Percentiles rank a stretch among this genome's conserved stretches.
These are phyloP conservation scores for Choloepus didactylus DNA, from an alignment of 2,797 vertebrate species.

Conservation along the genomic window DNA sequence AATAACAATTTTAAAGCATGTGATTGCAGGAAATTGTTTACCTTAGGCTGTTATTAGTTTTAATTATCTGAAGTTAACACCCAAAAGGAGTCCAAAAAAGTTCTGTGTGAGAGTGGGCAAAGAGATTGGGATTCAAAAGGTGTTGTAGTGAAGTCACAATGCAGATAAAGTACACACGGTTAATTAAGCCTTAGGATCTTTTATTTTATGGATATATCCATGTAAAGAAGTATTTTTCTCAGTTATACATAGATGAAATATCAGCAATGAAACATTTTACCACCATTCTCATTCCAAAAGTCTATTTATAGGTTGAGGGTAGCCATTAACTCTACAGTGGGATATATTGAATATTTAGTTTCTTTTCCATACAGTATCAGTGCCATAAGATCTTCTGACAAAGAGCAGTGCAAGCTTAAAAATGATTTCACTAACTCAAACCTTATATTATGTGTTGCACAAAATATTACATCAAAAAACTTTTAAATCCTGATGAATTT, in stretches of 20 bases:
- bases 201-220: not conserved
- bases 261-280: not conserved
- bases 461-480: slow-evolving; percentile 8
- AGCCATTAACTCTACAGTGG: not conserved
- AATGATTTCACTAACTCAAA: slow-evolving; percentile 65
- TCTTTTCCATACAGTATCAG: not conserved
- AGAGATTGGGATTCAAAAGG: not conserved
- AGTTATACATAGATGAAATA: not conserved
- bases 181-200: not conserved
- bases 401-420: slow-evolving; percentile 34
- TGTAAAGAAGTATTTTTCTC: not conserved
- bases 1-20: not conserved
- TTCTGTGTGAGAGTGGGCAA: not conserved
- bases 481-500: slow-evolving; percentile 62
- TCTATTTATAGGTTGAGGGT: not conserved
- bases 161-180: not conserved
- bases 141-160: not conserved
- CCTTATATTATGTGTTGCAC: not conserved
- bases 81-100: not conserved
- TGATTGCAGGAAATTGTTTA: not conserved
- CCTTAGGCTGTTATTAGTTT: not conserved
- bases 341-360: slow-evolving; percentile 28
- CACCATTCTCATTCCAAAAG: not conserved
- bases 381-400: not conserved
- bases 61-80: not conserved